Percentiles rank a stretch among this genome's conserved stretches.
phyloP scores from a whole-genome alignment of 30 jellyfish, hydroid and myxozoan species.

The Chironex yamaguchii region DNA sequence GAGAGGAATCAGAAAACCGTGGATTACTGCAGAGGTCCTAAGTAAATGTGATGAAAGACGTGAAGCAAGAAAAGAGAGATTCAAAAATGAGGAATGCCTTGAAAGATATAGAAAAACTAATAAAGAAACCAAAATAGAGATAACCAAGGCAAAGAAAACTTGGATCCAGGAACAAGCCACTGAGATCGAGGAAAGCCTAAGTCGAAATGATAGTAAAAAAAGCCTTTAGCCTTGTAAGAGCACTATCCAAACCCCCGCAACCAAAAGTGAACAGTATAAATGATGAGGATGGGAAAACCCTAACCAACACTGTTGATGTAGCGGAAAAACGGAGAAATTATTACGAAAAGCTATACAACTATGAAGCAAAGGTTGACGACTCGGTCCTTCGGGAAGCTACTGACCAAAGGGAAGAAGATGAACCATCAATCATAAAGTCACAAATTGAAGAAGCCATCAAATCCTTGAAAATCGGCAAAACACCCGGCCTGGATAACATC shows the following conservation, averaged over 20 bases:
- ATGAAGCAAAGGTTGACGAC: conserved; percentile 9
- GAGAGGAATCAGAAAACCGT: conserved; percentile 32
- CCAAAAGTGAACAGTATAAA: too few relatives aligned
- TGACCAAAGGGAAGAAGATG: conserved; percentile 10
- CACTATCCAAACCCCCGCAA: neutral
- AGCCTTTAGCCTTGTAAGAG: neutral
- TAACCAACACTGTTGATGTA: conserved; percentile 22
- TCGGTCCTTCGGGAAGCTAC: conserved; percentile 23
- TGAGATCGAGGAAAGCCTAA: conserved; percentile 7
- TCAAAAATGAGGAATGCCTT: neutral
- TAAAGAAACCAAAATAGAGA: neutral
- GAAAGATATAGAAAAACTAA: conserved; percentile 37
- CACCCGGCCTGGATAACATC: conserved; percentile 57
- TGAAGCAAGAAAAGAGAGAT: conserved; percentile 1
- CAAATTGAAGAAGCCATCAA: conserved; percentile 38
- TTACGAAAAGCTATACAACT: conserved; percentile 43
- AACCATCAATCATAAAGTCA: conserved; percentile 16
- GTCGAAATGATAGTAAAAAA: conserved; percentile 8
- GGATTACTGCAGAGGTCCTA: conserved; percentile 38
- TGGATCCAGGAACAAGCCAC: conserved; percentile 40
- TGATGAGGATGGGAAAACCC: conserved; percentile 33
- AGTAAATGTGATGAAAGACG: conserved; percentile 22
- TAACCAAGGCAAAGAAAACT: conserved; percentile 27
- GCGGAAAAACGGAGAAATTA: conserved; percentile 45
- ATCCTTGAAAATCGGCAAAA: conserved; percentile 32